A percentile compares a stretch with the other conserved stretches of the same genome.
These are phyloP conservation scores for Drosophila kokeensis DNA, from an alignment of 2,888 invertebrate species.

Conservation along the genomic window DNA sequence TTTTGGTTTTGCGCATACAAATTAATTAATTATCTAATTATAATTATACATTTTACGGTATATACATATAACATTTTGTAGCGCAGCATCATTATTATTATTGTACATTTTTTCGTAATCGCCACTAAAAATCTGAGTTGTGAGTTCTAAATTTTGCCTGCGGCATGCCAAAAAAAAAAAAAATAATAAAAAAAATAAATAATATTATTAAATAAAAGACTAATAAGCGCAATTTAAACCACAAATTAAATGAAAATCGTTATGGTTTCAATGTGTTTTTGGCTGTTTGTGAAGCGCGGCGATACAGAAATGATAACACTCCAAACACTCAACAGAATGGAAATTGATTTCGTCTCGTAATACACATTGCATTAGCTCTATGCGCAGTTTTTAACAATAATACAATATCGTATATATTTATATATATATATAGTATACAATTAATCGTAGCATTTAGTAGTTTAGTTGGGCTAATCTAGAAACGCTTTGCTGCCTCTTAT, in stretches of 20 bases:
- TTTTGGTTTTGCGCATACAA: constrained; percentile 38
- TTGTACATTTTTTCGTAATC: constrained; percentile 40
- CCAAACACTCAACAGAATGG: constrained; percentile 34
- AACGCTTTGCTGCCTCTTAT: constrained; percentile 58
- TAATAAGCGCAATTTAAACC: constrained; percentile 16
- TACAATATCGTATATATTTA: constrained; percentile 2
- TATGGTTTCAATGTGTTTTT: constrained; percentile 50
- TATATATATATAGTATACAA: constrained; percentile 19
- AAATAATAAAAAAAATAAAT: not conserved
- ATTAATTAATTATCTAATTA: constrained; percentile 14
- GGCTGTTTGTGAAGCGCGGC: constrained; percentile 61
- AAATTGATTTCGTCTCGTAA: constrained; percentile 40
- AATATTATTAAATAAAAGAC: constrained; percentile 19
- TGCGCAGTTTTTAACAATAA: constrained; percentile 24
- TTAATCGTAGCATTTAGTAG: constrained; percentile 51
- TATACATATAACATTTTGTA: constrained; percentile 35
- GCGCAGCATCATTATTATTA: constrained; percentile 13
- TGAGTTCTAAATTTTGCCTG: constrained; percentile 71
- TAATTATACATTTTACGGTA: constrained; percentile 12
- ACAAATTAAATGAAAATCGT: constrained; percentile 14
- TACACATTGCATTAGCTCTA: constrained; percentile 41
- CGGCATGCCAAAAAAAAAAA: constrained; percentile 59
- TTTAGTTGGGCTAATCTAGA: constrained; percentile 52
- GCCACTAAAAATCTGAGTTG: constrained; percentile 62
- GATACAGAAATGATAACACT: constrained; percentile 25